Percentiles rank a stretch among this genome's conserved stretches.
phyloP scores from a whole-genome alignment of 2,113 vertebrate species.

The Ammodytes marinus region DNA sequence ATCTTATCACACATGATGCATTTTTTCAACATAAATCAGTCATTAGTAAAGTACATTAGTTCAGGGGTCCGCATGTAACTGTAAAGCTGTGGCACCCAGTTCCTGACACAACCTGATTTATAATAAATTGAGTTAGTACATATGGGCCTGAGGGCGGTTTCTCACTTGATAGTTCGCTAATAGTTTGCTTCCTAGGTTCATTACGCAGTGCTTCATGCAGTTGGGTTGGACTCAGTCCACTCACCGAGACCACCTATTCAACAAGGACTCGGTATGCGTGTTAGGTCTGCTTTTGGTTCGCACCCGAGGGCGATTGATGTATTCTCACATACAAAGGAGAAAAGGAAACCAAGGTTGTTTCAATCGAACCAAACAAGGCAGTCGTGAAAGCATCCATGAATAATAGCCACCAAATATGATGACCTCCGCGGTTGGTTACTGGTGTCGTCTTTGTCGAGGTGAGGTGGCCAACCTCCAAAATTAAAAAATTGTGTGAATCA shows the following conservation, averaged over 20 bases:
- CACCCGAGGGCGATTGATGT: too few species aligned
- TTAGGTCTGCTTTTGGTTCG: too few species aligned
- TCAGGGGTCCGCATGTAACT: slow-evolving; percentile 11
- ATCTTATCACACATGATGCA: neutral
- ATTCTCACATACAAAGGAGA: too few species aligned
- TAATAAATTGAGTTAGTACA: neutral
- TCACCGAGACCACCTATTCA: too few species aligned
- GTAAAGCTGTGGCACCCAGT: neutral
- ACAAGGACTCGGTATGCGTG: too few species aligned
- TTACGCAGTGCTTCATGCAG: too few species aligned
- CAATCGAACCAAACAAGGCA: too few species aligned
- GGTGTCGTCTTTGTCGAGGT: neutral
- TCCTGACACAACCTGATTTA: neutral
- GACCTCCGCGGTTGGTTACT: neutral
- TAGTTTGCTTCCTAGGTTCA: too few species aligned
- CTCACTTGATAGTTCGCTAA: too few species aligned
- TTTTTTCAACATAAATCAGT: slow-evolving; percentile 25
- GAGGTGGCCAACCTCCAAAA: neutral
- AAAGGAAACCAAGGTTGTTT: too few species aligned
- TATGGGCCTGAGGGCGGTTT: neutral
- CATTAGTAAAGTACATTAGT: neutral
- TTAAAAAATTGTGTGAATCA: neutral
- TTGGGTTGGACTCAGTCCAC: too few species aligned
- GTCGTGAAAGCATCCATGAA: neutral
- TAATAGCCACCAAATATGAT: neutral